Base-by-base conservation (phyloP, 2,797 vertebrate species). In the Paramormyrops hopkinsi region DNA sequence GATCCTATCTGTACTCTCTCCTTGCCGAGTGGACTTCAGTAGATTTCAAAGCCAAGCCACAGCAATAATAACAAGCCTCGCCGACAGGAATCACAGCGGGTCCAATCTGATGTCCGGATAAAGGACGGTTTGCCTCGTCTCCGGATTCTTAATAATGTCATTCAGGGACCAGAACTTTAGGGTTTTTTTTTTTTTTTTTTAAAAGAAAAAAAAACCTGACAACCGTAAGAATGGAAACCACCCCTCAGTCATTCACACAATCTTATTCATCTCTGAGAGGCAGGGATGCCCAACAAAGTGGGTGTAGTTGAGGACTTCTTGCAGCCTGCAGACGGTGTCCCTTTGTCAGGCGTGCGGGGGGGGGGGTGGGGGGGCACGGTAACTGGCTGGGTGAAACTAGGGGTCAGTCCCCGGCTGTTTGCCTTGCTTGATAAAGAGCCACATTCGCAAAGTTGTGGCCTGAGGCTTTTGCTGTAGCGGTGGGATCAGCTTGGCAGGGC, bases 41-140 rank as follows among this genome's bases (percentile, higher is more conserved):
- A 95, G 95, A 95, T 96, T 96, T 96, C 94, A 96, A 96, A 95
- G 93, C 93, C 92, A 92, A 94, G 93, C 93, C 92, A 93, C 92
- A 94, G 94, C 94, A 95, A 93, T 94, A 95, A 93, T 93, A 92
- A 92, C 91, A 90, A 94, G 94, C 84, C 41, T 73, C 84, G 37
- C 86, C 44, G 84, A 89, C 89, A 87, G 84, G 73, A 89, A 76
- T 69, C 62, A 86, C 89, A 46, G 89, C 59, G 2, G 84, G 29
- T 94, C 94, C 94, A 94, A 95, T 93, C 95, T 94, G 96, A 96
- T 96, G 94, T 92, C 91, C 91, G 93, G 94, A 96, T 94, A 95
- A 95, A 94, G 92, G 93, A 89, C 94, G 92, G 94, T 95, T 96
- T 95, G 94, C 93, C 93, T 94, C 94, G 94, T 96, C 95, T 94